phyloP scores from a whole-genome alignment of 1,140 invertebrate species.

The Liolophura sinensis region DNA sequence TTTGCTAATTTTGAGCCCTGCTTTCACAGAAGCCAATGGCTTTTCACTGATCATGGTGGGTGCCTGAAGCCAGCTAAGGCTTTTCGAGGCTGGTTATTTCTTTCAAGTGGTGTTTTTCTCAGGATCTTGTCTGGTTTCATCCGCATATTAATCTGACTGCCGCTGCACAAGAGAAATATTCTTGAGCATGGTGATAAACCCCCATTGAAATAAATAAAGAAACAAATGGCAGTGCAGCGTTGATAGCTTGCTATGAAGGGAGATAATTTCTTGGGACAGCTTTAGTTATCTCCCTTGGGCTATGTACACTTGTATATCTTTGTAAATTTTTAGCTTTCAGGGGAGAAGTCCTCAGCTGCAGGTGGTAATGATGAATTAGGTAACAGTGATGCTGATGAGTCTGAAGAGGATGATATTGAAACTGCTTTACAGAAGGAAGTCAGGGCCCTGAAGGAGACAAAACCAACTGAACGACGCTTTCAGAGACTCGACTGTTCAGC shows the following conservation, averaged over 20 bases:
- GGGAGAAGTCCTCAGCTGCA: background rate
- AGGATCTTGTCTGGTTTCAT: too few relatives aligned
- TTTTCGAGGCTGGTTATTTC: background rate
- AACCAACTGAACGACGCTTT: conserved; percentile 44
- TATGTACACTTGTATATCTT: background rate
- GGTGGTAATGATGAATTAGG: conserved; percentile 6
- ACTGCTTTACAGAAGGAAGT: conserved; percentile 52
- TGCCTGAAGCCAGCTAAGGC: too few relatives aligned
- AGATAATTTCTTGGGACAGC: background rate
- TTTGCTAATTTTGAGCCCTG: background rate
- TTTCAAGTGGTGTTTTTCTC: too few relatives aligned
- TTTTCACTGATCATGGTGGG: too few relatives aligned
- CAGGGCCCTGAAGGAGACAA: conserved; percentile 60
- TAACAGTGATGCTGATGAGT: conserved; percentile 16
- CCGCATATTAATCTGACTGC: too few relatives aligned
- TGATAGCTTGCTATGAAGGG: background rate
- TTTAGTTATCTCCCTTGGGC: conserved; percentile 2
- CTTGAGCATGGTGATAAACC: too few relatives aligned
- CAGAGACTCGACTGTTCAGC: conserved; percentile 74
- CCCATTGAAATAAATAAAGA: background rate
- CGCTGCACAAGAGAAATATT: too few relatives aligned
- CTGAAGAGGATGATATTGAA: conserved; percentile 39
- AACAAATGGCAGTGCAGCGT: background rate
- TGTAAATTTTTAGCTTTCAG: too few relatives aligned
- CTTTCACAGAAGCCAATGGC: background rate